Evolutionary conservation across 2,113 vertebrate genomes (phyloP).

Genomic region (Rana temporaria): DNA sequence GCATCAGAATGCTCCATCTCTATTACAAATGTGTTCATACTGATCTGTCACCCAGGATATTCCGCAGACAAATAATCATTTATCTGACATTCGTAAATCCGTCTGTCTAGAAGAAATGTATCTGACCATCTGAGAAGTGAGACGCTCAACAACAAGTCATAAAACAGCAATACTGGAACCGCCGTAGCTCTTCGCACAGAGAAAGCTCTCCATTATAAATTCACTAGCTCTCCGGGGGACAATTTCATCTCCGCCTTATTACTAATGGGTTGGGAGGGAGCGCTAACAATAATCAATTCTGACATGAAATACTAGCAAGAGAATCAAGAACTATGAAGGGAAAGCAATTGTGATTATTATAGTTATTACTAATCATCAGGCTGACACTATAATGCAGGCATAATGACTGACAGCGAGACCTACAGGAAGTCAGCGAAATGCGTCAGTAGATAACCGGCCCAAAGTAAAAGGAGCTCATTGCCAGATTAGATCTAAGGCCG

Average conservation of each 20-base stretch:
- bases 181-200: not conserved
- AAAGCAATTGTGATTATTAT: slow-evolving; percentile 19
- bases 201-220: slow-evolving; percentile 28
- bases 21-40: not conserved
- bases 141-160: slow-evolving; percentile 18
- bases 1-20: not conserved
- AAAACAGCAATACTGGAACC: not conserved
- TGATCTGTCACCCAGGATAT: slow-evolving; percentile 9
- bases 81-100: slow-evolving; percentile 1
- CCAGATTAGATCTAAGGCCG: too few species aligned
- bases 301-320: slow-evolving; percentile 24
- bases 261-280: not conserved
- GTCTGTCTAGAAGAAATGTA: slow-evolving; percentile 3
- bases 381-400: slow-evolving; percentile 19
- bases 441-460: not conserved
- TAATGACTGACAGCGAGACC: not conserved
- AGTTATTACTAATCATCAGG: slow-evolving; percentile 23
- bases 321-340: not conserved
- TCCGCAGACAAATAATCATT: slow-evolving; percentile 14
- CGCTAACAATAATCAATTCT: not conserved
- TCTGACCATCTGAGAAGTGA: slow-evolving; percentile 3
- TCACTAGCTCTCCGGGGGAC: slow-evolving; percentile 33
- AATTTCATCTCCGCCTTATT: slow-evolving; percentile 39
- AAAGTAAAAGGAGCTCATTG: not conserved
- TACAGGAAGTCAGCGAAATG: not conserved